A percentile compares a stretch with the other conserved stretches of the same genome.
Evolutionary conservation across 2,888 invertebrate genomes (phyloP).

Genomic region (Stenurella melanura): DNA sequence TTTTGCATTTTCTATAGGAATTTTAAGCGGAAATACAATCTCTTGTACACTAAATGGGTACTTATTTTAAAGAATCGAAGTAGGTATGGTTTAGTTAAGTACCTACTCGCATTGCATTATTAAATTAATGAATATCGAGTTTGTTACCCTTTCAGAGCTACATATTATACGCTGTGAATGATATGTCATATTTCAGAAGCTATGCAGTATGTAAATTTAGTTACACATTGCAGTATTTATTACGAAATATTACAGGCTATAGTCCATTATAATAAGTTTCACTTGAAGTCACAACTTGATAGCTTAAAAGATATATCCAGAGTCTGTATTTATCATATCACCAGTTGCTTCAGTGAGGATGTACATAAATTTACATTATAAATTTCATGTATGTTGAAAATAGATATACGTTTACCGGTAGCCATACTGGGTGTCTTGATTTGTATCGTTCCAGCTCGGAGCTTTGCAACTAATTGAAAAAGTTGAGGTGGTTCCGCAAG

Average conservation of each 20-base stretch:
- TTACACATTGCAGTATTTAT: conserved; percentile 28
- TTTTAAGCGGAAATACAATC: neutral
- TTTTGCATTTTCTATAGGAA: too few relatives aligned
- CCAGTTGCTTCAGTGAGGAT: neutral
- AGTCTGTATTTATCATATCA: conserved; percentile 11
- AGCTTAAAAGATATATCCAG: neutral
- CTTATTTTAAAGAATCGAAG: neutral
- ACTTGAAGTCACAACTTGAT: conserved; percentile 29
- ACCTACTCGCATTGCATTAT: neutral
- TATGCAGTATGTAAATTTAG: conserved; percentile 35
- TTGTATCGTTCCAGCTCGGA: too few relatives aligned
- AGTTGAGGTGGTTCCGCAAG: too few relatives aligned
- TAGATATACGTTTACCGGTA: neutral
- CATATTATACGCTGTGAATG: neutral
- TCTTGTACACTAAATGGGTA: neutral
- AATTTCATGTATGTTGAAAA: conserved; percentile 2
- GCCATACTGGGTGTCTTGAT: too few relatives aligned
- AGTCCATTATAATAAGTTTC: conserved; percentile 33
- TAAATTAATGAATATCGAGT: neutral
- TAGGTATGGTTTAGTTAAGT: neutral
- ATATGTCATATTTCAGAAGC: conserved; percentile 34
- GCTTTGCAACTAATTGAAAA: too few relatives aligned
- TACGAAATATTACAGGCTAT: conserved; percentile 17
- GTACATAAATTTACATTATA: conserved; percentile 13
- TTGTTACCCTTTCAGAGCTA: conserved; percentile 11